Base-by-base conservation (phyloP, 2,888 invertebrate species). In the Amblyjoppa fuscipennis region DNA sequence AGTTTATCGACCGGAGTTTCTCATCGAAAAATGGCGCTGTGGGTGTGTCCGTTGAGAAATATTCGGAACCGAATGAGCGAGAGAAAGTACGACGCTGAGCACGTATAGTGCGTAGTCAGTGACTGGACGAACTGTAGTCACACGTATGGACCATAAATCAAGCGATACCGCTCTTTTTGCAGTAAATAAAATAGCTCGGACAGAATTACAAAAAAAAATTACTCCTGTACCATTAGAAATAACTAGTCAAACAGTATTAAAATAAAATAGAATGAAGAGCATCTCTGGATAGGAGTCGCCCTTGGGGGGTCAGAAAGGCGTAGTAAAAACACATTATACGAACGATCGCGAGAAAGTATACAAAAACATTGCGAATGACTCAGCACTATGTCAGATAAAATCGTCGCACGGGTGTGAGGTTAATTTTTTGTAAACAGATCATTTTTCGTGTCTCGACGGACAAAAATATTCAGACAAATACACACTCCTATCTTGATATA, bases 21-120 rank as follows among this genome's bases (percentile, higher is more conserved):
- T 56, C 56, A 9, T 25, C n/a, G n/a, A 20, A 3, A 16, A 20
- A 49, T 64, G 64, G 49, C 49, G 11, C 51, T 7, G 71, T 61
- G 64, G 79, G 79, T 71, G 79, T 79, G 71, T 64, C 59, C n/a
- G 34, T 28, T 25, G 51, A 51, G 66, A n/a, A 66, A 64, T 28
- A 31, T 38, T 49, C 13, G 34, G 51, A n/a, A 7, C 16, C 49
- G 34, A 61, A 64, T 13, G 5, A 16, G 4, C 61, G 28, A 61
- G 16, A 56, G 56, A 59, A 59, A 59, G 13, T 3, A 28, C 4
- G 28, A 0, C 2, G 7, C 31, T 13, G 41, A 61, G 28, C 64
- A 75, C 75, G 75, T 74, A 61, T 31, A 45, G 7, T 41, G 13
- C 28, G 9, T 2, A n/a, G 1, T 70, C 25, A n/a, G 11, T 20